phyloP scores from a whole-genome alignment of 2,888 invertebrate species.

The Cerastis leucographa region DNA sequence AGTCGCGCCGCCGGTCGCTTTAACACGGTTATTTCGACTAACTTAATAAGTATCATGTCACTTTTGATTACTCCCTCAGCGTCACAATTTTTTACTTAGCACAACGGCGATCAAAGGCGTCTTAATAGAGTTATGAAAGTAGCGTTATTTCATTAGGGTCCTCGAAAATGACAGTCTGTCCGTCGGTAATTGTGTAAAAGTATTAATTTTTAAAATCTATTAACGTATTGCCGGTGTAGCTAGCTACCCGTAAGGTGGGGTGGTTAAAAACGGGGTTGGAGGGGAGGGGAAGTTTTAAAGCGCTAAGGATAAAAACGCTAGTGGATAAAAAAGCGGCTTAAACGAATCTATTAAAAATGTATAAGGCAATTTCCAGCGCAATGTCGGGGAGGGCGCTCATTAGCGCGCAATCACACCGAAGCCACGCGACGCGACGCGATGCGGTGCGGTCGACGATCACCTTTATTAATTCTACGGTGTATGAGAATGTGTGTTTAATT shows the following conservation, averaged over 20 bases:
- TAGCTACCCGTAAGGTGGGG: conserved; percentile 33
- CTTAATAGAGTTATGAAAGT: conserved; percentile 77
- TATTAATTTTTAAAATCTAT: conserved; percentile 89
- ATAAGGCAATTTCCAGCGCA: conserved; percentile 84
- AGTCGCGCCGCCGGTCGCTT: conserved; percentile 88
- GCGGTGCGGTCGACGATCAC: conserved; percentile 54
- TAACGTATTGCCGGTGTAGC: conserved; percentile 80
- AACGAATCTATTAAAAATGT: conserved; percentile 88
- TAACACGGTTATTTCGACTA: conserved; percentile 86
- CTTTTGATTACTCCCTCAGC: conserved; percentile 86
- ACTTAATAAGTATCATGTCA: conserved; percentile 90
- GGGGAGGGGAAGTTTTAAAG: conserved; percentile 77
- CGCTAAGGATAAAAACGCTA: conserved; percentile 76
- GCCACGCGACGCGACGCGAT: conserved; percentile 59
- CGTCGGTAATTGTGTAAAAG: conserved; percentile 82
- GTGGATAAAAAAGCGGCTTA: conserved; percentile 87
- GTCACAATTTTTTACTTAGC: conserved; percentile 81
- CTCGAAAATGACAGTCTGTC: conserved; percentile 81
- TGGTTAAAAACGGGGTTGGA: conserved; percentile 35
- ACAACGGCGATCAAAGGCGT: conserved; percentile 83
- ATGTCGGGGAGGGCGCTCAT: conserved; percentile 75
- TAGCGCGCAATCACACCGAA: conserved; percentile 78
- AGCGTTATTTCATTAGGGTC: conserved; percentile 80
- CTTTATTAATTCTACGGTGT: conserved; percentile 55
- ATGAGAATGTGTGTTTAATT: conserved; percentile 50